phyloP scores from a whole-genome alignment of 1,140 invertebrate genomes.

The Lordiphosa collinella region DNA sequence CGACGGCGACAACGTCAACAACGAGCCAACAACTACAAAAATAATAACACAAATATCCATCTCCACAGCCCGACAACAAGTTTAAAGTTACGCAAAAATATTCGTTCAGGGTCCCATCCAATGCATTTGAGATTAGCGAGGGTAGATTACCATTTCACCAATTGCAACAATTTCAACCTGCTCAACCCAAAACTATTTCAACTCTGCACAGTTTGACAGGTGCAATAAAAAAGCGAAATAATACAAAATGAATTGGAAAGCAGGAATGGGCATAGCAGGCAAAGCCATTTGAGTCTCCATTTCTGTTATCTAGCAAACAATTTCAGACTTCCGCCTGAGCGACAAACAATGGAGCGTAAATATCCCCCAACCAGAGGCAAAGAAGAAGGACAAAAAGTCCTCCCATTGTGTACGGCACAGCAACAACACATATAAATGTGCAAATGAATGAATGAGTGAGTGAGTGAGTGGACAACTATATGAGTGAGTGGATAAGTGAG shows the following conservation, averaged over 20 bases:
- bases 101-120: neutral
- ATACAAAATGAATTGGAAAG: neutral
- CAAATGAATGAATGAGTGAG: conserved; percentile 61
- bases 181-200: conserved; percentile 42
- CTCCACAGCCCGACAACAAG: conserved; percentile 9
- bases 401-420: conserved; percentile 10
- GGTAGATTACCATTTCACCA: neutral
- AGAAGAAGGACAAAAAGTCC: conserved; percentile 40
- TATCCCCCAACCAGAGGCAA: conserved; percentile 58
- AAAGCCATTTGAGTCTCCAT: conserved; percentile 60
- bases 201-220: conserved; percentile 18
- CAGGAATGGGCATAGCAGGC: neutral
- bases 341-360: conserved; percentile 77
- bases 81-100: conserved; percentile 56
- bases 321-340: conserved; percentile 77
- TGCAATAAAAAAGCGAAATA: conserved; percentile 43
- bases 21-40: conserved; percentile 11
- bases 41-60: conserved; percentile 6
- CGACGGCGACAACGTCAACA: conserved; percentile 47
- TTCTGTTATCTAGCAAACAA: conserved; percentile 69
- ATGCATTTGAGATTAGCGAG: no score
- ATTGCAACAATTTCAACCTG: conserved; percentile 39
- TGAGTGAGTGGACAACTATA: conserved; percentile 27
- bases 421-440: conserved; percentile 53
- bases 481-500: conserved; percentile 24